phyloP scores from a whole-genome alignment of 2,888 invertebrate species.

The Pristionchus japonicus region DNA sequence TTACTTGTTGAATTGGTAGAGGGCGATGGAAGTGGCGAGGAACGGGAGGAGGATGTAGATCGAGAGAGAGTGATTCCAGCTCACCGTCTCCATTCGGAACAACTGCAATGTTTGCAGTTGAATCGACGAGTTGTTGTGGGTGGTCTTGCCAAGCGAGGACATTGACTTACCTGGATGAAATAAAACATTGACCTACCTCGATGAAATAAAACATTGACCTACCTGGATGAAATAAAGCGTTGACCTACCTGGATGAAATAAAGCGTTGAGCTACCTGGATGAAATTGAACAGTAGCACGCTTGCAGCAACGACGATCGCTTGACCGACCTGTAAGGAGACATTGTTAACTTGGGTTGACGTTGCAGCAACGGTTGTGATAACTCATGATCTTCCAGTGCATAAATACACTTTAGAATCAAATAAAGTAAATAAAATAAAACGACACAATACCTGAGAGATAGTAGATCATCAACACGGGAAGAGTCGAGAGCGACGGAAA shows the following conservation, averaged over 20 bases:
- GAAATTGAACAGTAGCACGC: constrained; percentile 90
- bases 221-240: too few relatives aligned
- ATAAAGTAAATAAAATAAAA: background rate
- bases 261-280: too few relatives aligned
- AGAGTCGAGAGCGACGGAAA: constrained; percentile 95
- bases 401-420: too few relatives aligned
- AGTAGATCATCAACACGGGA: constrained; percentile 96
- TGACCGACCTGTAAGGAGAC: constrained; percentile 84
- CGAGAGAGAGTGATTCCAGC: constrained; percentile 86
- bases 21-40: constrained; percentile 87
- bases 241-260: too few relatives aligned
- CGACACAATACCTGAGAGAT: constrained; percentile 83
- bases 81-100: constrained; percentile 66
- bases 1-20: constrained; percentile 93
- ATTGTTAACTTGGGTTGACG: too few relatives aligned
- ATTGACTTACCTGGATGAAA: too few relatives aligned
- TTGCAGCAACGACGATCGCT: constrained; percentile 89
- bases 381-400: too few relatives aligned
- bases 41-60: constrained; percentile 95
- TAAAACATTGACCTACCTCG: too few relatives aligned
- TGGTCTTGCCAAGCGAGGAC: too few relatives aligned
- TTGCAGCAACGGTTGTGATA: background rate
- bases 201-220: too few relatives aligned
- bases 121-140: too few relatives aligned
- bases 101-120: too few relatives aligned